phyloP scores from a whole-genome alignment of 2,888 invertebrate genomes.

The Yponomeuta evonymella region DNA sequence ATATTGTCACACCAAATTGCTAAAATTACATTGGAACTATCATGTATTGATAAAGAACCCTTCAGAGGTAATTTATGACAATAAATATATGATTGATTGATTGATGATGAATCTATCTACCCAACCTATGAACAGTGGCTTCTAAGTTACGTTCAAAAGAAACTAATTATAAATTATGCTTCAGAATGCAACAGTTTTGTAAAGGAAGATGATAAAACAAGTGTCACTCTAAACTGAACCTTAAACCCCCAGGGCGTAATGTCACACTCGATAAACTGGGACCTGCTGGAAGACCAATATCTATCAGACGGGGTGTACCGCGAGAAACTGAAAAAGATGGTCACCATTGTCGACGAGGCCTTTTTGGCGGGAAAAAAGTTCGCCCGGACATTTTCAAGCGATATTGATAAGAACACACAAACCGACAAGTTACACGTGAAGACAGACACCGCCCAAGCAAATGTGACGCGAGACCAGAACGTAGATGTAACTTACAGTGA shows the following conservation, averaged over 20 bases:
- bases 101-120: too few relatives aligned
- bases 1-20: too few relatives aligned
- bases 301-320: slow-evolving; percentile 86
- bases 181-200: too few relatives aligned
- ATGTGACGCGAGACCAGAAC: slow-evolving; percentile 22
- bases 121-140: too few relatives aligned
- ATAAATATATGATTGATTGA: too few relatives aligned
- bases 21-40: too few relatives aligned
- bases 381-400: slow-evolving; percentile 75
- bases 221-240: background rate
- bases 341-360: slow-evolving; percentile 85
- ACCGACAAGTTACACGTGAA: background rate
- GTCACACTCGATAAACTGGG: slow-evolving; percentile 97
- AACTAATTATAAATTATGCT: too few relatives aligned
- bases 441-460: slow-evolving; percentile 15
- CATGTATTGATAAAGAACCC: too few relatives aligned
- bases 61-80: too few relatives aligned
- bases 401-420: background rate
- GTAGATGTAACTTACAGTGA: slow-evolving; percentile 53
- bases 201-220: too few relatives aligned
- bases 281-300: slow-evolving; percentile 91
- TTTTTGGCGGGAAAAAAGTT: slow-evolving; percentile 85
- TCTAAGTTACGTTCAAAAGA: too few relatives aligned
- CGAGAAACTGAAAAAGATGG: slow-evolving; percentile 91
- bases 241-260: slow-evolving; percentile 86